Evolutionary conservation across 2,888 invertebrate species (phyloP).

Genomic region (Hypomecis punctinalis): DNA sequence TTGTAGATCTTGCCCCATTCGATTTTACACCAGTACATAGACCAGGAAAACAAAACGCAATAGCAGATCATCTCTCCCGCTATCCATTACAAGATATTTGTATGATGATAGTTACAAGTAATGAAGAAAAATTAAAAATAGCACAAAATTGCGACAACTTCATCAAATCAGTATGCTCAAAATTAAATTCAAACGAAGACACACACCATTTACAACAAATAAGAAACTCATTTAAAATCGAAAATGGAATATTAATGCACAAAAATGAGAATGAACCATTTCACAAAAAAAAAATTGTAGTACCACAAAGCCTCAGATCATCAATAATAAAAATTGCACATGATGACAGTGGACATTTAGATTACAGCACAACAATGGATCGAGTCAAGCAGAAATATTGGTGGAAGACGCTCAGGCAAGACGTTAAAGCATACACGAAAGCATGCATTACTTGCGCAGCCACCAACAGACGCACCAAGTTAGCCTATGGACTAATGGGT

Average conservation of each 20-base stretch:
- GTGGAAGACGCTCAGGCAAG: slow-evolving; percentile 23
- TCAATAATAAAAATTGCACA: slow-evolving; percentile 22
- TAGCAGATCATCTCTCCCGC: slow-evolving; percentile 1
- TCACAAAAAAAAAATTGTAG: slow-evolving; percentile 5
- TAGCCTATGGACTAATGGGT: slow-evolving; percentile 27
- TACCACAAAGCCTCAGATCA: slow-evolving; percentile 9
- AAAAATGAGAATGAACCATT: slow-evolving; percentile 5
- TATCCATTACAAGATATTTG: slow-evolving; percentile 15
- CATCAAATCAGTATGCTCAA: background rate
- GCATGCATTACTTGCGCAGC: slow-evolving; percentile 23
- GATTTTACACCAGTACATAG: slow-evolving; percentile 30
- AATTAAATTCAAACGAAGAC: background rate
- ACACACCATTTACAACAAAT: background rate
- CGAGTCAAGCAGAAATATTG: slow-evolving; percentile 15
- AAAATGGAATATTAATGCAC: slow-evolving; percentile 1
- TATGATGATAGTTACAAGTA: slow-evolving; percentile 8
- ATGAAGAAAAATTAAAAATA: slow-evolving; percentile 6
- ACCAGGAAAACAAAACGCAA: slow-evolving; percentile 15
- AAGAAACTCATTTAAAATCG: background rate
- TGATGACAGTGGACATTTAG: slow-evolving; percentile 30
- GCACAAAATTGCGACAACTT: background rate
- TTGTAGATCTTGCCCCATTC: slow-evolving; percentile 23
- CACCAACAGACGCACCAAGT: slow-evolving; percentile 12
- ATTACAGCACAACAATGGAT: slow-evolving; percentile 3
- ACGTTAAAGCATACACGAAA: slow-evolving; percentile 22